Evolutionary conservation across 2,113 vertebrate genomes (phyloP).

Genomic region (Prochilodus magdalenae): DNA sequence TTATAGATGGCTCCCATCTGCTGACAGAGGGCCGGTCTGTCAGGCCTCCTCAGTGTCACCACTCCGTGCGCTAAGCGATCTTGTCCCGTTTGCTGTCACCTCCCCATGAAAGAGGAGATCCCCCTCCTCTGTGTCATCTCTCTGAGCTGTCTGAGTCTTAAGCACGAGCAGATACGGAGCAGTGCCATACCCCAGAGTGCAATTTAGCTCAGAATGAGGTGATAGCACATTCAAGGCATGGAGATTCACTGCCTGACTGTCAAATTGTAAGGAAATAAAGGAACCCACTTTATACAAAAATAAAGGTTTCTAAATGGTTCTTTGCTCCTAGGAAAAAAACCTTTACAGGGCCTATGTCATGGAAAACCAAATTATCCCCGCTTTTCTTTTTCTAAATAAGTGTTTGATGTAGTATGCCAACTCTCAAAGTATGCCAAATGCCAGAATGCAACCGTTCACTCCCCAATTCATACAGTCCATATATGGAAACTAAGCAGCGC

Average conservation of each 20-base stretch:
- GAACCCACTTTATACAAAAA: background rate
- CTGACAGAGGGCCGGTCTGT: constrained; percentile 75
- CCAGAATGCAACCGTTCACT: too few relatives aligned
- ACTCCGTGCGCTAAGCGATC: constrained; percentile 44
- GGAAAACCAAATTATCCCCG: too few relatives aligned
- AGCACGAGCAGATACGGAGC: background rate
- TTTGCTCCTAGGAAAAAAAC: too few relatives aligned
- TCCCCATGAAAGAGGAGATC: constrained; percentile 29
- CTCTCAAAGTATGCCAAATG: too few relatives aligned
- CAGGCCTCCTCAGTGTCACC: constrained; percentile 70
- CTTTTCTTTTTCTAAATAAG: too few relatives aligned
- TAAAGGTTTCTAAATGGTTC: background rate
- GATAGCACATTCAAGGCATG: background rate
- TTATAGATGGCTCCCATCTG: constrained; percentile 76
- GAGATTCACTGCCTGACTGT: background rate
- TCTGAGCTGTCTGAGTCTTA: background rate
- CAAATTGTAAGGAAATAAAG: background rate
- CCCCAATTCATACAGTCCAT: too few relatives aligned
- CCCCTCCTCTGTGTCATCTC: background rate
- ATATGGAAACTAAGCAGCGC: too few relatives aligned
- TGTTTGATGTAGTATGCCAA: too few relatives aligned
- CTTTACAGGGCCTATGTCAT: too few relatives aligned
- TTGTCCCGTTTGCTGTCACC: constrained; percentile 36
- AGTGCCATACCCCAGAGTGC: constrained; percentile 10
- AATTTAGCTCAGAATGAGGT: constrained; percentile 23